Evolutionary conservation across 2,797 vertebrate species (phyloP).

Genomic region (Pteropus rufus): DNA sequence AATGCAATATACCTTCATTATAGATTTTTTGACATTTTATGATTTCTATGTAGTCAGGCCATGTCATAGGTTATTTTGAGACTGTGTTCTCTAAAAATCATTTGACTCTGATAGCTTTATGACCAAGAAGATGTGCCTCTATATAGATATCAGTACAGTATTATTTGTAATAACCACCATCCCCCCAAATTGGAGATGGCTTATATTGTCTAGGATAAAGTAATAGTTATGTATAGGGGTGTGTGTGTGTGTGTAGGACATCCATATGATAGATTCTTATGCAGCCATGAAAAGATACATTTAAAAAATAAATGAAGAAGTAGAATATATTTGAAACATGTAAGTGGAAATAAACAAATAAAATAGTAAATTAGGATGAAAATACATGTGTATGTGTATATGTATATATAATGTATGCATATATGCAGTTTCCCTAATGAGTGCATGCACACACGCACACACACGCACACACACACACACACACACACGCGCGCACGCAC

Average conservation of each 20-base stretch:
- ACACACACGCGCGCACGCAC: background rate
- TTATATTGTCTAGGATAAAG: background rate
- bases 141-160: background rate
- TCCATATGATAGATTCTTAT: background rate
- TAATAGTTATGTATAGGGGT: background rate
- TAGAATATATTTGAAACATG: background rate
- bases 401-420: background rate
- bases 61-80: background rate
- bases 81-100: background rate
- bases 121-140: background rate
- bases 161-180: background rate
- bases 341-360: background rate
- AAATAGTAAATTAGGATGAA: background rate
- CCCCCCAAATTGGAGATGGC: background rate
- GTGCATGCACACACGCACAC: no score
- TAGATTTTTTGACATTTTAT: background rate
- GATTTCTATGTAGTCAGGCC: background rate
- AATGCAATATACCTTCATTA: background rate
- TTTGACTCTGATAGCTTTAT: background rate
- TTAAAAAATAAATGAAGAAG: background rate
- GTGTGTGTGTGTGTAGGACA: background rate
- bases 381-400: background rate
- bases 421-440: background rate
- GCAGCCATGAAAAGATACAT: background rate
- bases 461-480: background rate